Evolutionary conservation across 2,888 invertebrate species (phyloP), one percentile per base, ranked within the genome.

Genomic region (Brachypalpus laphriformis): DNA sequence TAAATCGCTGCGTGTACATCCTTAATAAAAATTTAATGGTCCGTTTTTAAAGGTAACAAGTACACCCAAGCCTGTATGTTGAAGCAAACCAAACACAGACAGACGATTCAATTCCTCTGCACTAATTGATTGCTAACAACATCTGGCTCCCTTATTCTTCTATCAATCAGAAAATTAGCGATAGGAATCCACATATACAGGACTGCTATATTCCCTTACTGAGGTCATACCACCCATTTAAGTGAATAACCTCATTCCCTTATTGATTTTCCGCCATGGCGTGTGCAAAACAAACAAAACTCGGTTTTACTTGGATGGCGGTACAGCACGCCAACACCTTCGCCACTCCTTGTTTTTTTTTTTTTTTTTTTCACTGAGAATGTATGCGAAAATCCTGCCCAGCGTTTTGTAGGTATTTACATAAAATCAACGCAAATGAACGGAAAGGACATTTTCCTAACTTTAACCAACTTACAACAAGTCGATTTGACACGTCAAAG

Each of bases 211-310:
- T 22, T 34, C 28, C 9, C 40, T 28, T 37, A 25, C 57, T 49
- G 57, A 51, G 76, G 42, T 61, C 59, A 42, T 61, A 51, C 14
- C 57, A 45, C 61, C 45, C 47, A 37, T 49, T 65, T 66, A 63
- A 78, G 77, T 78, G 77, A 78, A 78, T 71, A 78, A 71, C 70
- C 77, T 71, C 71, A 54, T 70, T 77, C 61, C 40, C 49, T 9
- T 59, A 59, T 72, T 37, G 71, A 71, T 72, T 72, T 56, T 8
- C 61, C 28, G 37, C 40, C 37, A 59, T 59, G 25, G 49, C 61
- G 68, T 66, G 59, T 61, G 70, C 14, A 68, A 61, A 68, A 54
- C 18, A 68, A 77, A 77, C 68, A 51, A 51, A 22, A 40, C 34
- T 45, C 47, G 16, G 22, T n/a, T 49, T 3, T n/a, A 45, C 37